A percentile compares a stretch with the other conserved stretches of the same genome.
Conservation (phyloP, 30 jellyfish, hydroid and myxozoan genomes). For the Pseudorhiza aurosa region DNA sequence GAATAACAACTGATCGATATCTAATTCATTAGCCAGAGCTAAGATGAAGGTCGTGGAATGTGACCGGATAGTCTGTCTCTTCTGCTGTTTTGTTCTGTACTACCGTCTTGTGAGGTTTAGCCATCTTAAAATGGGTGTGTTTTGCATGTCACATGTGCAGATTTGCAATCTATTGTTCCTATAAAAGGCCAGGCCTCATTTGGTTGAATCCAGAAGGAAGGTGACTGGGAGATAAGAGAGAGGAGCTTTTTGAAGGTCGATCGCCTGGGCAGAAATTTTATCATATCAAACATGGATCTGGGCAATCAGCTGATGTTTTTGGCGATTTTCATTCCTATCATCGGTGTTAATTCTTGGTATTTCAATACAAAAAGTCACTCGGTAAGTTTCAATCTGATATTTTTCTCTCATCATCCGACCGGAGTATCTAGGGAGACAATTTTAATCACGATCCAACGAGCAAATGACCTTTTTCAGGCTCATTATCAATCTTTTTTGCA, state of each 20-base stretch:
- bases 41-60: neutral
- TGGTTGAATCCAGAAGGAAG: neutral
- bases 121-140: slow-evolving; percentile 9
- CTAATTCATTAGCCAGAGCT: neutral
- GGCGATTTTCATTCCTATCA: neutral
- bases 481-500: no score
- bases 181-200: neutral
- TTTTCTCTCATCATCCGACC: no score
- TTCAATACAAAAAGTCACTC: neutral
- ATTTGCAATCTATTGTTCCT: neutral
- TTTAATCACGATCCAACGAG: no score
- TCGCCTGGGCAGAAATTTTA: no score
- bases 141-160: neutral
- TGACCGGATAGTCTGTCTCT: neutral
- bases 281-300: neutral
- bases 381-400: neutral
- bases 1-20: neutral
- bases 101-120: neutral
- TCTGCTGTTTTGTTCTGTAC: neutral
- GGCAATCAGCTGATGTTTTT: neutral
- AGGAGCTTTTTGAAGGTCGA: no score
- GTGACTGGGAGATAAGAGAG: neutral
- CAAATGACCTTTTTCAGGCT: no score
- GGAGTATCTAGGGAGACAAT: no score
- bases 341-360: neutral